Conservation (phyloP, 1,140 invertebrate genomes). For the Drosophila gunungcola region DNA sequence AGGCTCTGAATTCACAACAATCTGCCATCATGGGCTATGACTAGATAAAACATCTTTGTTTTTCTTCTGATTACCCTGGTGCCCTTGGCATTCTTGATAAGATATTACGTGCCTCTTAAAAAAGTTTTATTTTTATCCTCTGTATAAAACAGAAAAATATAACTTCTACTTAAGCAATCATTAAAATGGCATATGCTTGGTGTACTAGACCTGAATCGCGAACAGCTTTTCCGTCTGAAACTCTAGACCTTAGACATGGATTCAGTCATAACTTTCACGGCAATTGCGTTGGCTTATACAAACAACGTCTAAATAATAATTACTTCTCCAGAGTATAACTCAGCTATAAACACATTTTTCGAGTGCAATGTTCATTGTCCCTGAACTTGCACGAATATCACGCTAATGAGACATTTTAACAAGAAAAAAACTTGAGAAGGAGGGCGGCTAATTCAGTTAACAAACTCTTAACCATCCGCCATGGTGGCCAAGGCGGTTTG, state of each 20-base stretch:
- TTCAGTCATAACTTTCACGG: constrained; percentile 22
- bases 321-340: constrained; percentile 16
- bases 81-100: constrained; percentile 16
- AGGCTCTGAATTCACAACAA: constrained; percentile 17
- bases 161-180: neutral
- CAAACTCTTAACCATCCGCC: constrained; percentile 11
- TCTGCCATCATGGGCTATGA: constrained; percentile 9
- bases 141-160: neutral
- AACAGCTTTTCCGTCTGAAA: constrained; percentile 12
- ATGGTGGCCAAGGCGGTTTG: constrained; percentile 39
- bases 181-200: neutral
- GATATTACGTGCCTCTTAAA: neutral
- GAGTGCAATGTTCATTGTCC: constrained; percentile 44
- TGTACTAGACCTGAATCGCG: neutral
- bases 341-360: constrained; percentile 21
- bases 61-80: constrained; percentile 13
- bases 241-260: constrained; percentile 4
- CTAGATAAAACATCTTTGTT: constrained; percentile 13
- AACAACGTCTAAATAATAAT: constrained; percentile 10
- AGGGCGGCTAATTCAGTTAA: constrained; percentile 14
- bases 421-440: constrained; percentile 6
- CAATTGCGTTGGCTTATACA: constrained; percentile 15
- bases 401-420: constrained; percentile 41
- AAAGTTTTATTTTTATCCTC: neutral
- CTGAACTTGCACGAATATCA: constrained; percentile 66